phyloP scores from a whole-genome alignment of 1,140 invertebrate genomes.

The Asbolus verrucosus region DNA sequence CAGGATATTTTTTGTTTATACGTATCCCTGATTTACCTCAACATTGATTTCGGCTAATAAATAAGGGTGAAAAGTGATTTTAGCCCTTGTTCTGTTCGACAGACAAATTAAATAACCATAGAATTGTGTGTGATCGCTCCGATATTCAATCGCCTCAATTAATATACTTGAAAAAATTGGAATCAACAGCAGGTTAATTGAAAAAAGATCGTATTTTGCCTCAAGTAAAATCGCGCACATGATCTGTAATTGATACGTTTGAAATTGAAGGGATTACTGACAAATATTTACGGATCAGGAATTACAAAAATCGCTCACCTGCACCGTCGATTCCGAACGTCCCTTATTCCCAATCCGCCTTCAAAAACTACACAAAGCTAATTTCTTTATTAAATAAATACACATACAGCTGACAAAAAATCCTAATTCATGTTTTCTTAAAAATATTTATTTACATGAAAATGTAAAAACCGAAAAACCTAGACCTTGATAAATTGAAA shows the following conservation, averaged over 20 bases:
- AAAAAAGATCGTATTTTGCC: slow-evolving; percentile 44
- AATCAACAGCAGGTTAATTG: slow-evolving; percentile 43
- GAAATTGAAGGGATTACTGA: slow-evolving; percentile 37
- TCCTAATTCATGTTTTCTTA: too few species aligned
- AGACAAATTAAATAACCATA: slow-evolving; percentile 50
- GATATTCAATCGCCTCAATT: slow-evolving; percentile 48
- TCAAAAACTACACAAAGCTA: slow-evolving; percentile 17
- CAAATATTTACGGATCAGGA: slow-evolving; percentile 37
- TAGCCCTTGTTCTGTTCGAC: slow-evolving; percentile 47
- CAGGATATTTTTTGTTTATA: slow-evolving; percentile 51
- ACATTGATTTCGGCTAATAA: slow-evolving; percentile 61
- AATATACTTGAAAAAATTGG: slow-evolving; percentile 44
- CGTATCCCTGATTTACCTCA: slow-evolving; percentile 58
- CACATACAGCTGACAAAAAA: too few species aligned
- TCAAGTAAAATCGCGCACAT: slow-evolving; percentile 44
- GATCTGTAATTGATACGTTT: slow-evolving; percentile 42
- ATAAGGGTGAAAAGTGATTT: slow-evolving; percentile 59
- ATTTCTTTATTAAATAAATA: neutral
- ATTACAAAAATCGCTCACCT: slow-evolving; percentile 39
- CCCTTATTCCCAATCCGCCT: slow-evolving; percentile 29
- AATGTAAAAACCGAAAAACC: too few species aligned
- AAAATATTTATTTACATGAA: too few species aligned
- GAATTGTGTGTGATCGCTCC: slow-evolving; percentile 44
- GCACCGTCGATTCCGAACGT: slow-evolving; percentile 26
- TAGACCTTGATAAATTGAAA: too few species aligned